These are phyloP conservation scores for Pelosia muscerda DNA, from an alignment of 2,888 invertebrate species.

Conservation along the genomic window DNA sequence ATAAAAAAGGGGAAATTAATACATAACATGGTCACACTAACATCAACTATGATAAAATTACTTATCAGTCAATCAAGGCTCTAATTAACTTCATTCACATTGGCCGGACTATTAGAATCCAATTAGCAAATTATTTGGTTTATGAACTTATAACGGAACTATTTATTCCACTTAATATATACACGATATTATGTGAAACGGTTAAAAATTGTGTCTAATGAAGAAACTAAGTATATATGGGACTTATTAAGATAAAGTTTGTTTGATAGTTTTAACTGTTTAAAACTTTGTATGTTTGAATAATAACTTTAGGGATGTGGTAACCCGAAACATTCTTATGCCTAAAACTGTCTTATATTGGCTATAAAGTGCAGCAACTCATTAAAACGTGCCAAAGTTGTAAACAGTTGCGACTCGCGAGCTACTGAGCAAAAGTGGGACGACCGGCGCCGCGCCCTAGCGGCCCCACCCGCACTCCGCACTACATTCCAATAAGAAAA, in stretches of 20 bases:
- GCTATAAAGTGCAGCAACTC: constrained; percentile 36
- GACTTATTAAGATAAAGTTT: not conserved
- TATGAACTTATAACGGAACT: constrained; percentile 22
- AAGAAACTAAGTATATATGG: not conserved
- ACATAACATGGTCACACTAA: not conserved
- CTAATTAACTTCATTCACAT: not conserved
- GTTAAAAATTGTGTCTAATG: not conserved
- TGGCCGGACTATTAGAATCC: constrained; percentile 23
- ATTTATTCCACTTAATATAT: not conserved
- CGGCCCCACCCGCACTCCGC: constrained; percentile 59
- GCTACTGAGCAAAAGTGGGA: constrained; percentile 70
- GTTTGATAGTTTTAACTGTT: not conserved
- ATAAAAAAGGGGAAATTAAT: not conserved
- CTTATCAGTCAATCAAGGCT: not conserved
- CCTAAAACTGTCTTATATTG: not conserved
- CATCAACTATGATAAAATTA: not conserved
- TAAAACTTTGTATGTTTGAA: not conserved
- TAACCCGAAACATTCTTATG: not conserved
- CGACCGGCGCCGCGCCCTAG: constrained; percentile 79
- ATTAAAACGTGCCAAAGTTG: constrained; percentile 50
- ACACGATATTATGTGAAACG: not conserved
- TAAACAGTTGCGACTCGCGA: constrained; percentile 47
- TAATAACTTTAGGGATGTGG: not conserved
- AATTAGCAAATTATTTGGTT: constrained; percentile 33
- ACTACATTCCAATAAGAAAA: constrained; percentile 60